Conservation (phyloP, 2,797 vertebrate genomes). For the Danio jaintianensis region DNA sequence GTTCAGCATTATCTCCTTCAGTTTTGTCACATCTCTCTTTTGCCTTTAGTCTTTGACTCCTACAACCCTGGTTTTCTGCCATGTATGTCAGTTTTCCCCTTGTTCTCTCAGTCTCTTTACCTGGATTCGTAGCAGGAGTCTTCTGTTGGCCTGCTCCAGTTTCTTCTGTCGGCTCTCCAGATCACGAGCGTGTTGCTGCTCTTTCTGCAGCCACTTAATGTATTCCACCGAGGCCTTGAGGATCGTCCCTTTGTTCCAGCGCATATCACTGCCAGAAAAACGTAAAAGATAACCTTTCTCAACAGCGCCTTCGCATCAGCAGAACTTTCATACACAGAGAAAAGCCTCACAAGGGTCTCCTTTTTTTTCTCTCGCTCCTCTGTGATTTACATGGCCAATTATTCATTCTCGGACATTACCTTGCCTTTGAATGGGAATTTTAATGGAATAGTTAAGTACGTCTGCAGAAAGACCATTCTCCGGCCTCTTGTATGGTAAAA, state of each 20-base stretch:
- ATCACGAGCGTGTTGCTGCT: constrained; percentile 95
- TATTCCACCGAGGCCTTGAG: constrained; percentile 99
- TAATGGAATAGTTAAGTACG: constrained; percentile 99
- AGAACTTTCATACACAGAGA: constrained; percentile 83
- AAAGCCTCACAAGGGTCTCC: constrained; percentile 81
- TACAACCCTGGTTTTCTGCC: background rate
- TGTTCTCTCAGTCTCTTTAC: constrained; percentile 73
- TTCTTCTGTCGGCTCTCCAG: constrained; percentile 96
- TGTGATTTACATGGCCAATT: constrained; percentile 98
- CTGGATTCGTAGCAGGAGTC: constrained; percentile 95
- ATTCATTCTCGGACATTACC: constrained; percentile 98
- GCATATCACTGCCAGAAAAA: constrained; percentile 90
- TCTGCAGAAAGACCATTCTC: constrained; percentile 82
- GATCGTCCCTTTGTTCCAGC: constrained; percentile 99
- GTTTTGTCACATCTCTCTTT: constrained; percentile 3
- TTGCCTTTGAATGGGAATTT: constrained; percentile 96
- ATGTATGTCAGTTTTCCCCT: background rate
- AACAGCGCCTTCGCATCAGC: constrained; percentile 86
- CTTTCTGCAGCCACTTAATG: constrained; percentile 99
- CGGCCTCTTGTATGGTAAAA: constrained; percentile 93
- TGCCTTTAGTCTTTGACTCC: background rate
- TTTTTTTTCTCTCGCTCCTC: constrained; percentile 73
- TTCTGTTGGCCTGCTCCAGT: constrained; percentile 94
- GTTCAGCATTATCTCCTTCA: background rate
- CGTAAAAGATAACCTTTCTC: constrained; percentile 68